phyloP scores from a whole-genome alignment of 1,140 invertebrate genomes.

The Drosophila nigrodunni region DNA sequence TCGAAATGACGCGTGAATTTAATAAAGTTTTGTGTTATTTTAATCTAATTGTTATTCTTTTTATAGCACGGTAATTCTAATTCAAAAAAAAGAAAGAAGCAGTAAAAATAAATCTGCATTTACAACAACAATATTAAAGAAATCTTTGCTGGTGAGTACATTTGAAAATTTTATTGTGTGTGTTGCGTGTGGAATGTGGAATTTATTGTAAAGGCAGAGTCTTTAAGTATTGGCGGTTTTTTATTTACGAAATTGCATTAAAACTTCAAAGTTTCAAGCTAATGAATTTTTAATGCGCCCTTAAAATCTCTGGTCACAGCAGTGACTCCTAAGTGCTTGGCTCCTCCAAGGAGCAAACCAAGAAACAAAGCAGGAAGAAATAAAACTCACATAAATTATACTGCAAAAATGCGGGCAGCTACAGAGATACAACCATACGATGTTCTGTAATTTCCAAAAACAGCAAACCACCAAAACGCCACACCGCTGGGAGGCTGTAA shows the following conservation, averaged over 20 bases:
- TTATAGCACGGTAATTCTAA: slow-evolving; percentile 23
- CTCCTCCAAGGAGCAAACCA: slow-evolving; percentile 3
- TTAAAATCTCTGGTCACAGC: slow-evolving; percentile 27
- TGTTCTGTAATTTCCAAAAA: slow-evolving; percentile 31
- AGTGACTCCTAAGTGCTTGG: slow-evolving; percentile 22
- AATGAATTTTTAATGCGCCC: slow-evolving; percentile 70
- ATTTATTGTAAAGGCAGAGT: background rate
- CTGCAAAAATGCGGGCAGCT: slow-evolving; percentile 38
- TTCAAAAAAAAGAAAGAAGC: slow-evolving; percentile 8
- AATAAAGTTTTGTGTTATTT: slow-evolving; percentile 28
- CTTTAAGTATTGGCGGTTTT: background rate
- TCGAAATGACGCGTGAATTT: slow-evolving; percentile 4
- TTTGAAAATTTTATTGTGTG: background rate
- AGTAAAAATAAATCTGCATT: slow-evolving; percentile 24
- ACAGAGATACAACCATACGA: slow-evolving; percentile 12
- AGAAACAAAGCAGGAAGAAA: slow-evolving; percentile 28
- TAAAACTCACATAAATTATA: slow-evolving; percentile 65
- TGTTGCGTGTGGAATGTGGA: background rate
- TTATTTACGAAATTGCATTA: slow-evolving; percentile 25
- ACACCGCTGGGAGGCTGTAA: slow-evolving; percentile 63
- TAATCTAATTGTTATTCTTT: slow-evolving; percentile 16
- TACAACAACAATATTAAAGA: slow-evolving; percentile 4
- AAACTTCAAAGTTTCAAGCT: slow-evolving; percentile 36
- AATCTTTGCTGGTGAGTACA: slow-evolving; percentile 25
- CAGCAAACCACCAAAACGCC: slow-evolving; percentile 25